Evolutionary conservation across 2,113 vertebrate species (phyloP).

Genomic region (Urocitellus parryii): DNA sequence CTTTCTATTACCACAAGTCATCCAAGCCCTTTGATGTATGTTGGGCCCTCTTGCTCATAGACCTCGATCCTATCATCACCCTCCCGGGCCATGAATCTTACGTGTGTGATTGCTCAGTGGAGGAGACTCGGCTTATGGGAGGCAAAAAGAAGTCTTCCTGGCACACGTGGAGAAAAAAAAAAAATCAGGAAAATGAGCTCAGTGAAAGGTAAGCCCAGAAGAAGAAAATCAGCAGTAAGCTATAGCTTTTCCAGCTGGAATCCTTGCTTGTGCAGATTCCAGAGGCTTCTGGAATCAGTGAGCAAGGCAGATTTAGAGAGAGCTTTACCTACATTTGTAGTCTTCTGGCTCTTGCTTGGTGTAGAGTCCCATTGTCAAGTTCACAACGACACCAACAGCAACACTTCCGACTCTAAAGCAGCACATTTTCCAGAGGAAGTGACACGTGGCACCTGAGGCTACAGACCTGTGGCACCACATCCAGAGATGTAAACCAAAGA

Average conservation of each 20-base stretch:
- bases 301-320: not conserved
- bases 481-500: conserved; percentile 29
- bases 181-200: conserved; percentile 38
- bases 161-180: conserved; percentile 23
- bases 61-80: conserved; percentile 63
- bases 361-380: not conserved
- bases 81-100: conserved; percentile 53
- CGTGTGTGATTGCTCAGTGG: conserved; percentile 34
- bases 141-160: conserved; percentile 36
- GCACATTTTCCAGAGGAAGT: conserved; percentile 58
- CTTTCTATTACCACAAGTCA: conserved; percentile 67
- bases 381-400: not conserved
- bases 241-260: conserved; percentile 55
- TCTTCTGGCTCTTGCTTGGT: conserved; percentile 49
- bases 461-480: not conserved
- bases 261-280: not conserved
- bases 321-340: conserved; percentile 21
- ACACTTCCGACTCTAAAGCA: conserved; percentile 40
- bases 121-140: conserved; percentile 50
- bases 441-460: conserved; percentile 36
- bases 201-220: conserved; percentile 60
- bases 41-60: conserved; percentile 76
- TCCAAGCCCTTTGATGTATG: conserved; percentile 79
- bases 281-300: not conserved
- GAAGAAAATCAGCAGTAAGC: conserved; percentile 32